Evolutionary conservation across 1,140 invertebrate species (phyloP), one percentile per base, ranked within the genome.

Genomic region (Drosophila chauvacae): DNA sequence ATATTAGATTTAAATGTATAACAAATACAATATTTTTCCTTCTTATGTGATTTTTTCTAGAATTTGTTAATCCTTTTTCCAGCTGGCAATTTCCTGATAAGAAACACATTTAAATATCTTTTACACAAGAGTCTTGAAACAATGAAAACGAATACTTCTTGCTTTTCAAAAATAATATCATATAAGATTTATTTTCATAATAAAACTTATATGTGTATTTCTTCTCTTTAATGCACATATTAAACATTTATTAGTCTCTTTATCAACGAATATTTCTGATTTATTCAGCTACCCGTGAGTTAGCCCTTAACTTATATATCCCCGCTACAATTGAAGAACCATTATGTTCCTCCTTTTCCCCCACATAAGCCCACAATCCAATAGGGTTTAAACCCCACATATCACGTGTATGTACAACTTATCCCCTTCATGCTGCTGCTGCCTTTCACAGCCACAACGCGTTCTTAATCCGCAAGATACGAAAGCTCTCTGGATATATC

Each of bases 401-500:
- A 44, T 62, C 30, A 65, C 45, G 18, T 35, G 59, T 45, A 42
- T 59, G 14, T 28, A 11, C 26, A 61, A 59, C 64, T 80, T 64
- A 80, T 70, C 71, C 62, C 56, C 62, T 70, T 53, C 47, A 61
- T 45, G 26, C 63, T 50, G 9, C 26, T 50, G 47, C 26, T 47
- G 41, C 30, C 35, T 63, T 56, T 70, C 28, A 55, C 18, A 10
- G 13, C 42, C 10, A 18, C 35, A 71, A 71, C 60, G 61, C 65
- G 70, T 65, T 73, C 76, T 59, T 76, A 81, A 77, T 81, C 73
- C 68, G 51, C 60, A 20, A 65, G 42, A 45, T 59, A 42, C 56
- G 30, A 64, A 42, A 78, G 72, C 72, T 63, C 73, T 75, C 72
- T 60, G 57, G 57, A 42, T 72, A 66, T 65, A 81, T 81, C 81